Percentiles rank a stretch among this genome's conserved stretches.
Evolutionary conservation across 2,888 invertebrate species (phyloP).

Genomic region (Atrina japonica): DNA sequence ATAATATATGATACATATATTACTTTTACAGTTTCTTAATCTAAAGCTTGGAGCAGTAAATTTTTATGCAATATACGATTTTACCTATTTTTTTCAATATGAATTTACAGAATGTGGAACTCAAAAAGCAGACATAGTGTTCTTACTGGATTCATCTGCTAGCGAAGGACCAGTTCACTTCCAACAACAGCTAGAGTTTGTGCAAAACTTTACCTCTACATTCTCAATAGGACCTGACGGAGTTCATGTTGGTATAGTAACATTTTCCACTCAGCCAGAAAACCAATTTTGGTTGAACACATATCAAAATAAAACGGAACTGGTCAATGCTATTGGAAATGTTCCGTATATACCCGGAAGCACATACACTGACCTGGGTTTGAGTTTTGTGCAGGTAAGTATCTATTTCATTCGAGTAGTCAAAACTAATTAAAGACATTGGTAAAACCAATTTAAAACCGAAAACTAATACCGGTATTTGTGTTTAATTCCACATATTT

Average conservation of each 20-base stretch:
- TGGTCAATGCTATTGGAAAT: constrained; percentile 48
- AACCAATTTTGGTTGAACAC: constrained; percentile 58
- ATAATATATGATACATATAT: no score
- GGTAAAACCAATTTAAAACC: no score
- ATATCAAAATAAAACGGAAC: constrained; percentile 43
- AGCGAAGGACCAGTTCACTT: constrained; percentile 57
- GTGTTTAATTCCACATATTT: no score
- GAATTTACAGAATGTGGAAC: constrained; percentile 48
- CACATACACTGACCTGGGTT: constrained; percentile 52
- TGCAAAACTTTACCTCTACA: constrained; percentile 54
- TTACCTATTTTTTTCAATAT: no score
- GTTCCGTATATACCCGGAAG: constrained; percentile 49
- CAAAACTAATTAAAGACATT: neutral
- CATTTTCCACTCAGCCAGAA: constrained; percentile 47
- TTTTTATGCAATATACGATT: no score
- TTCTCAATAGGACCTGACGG: constrained; percentile 57
- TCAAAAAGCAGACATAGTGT: constrained; percentile 60
- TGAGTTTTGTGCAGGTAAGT: constrained; percentile 44
- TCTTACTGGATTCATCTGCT: constrained; percentile 61
- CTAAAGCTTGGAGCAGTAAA: no score
- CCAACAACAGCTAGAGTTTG: constrained; percentile 59
- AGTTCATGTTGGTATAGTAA: constrained; percentile 58
- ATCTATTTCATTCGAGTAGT: neutral
- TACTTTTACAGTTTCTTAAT: no score
- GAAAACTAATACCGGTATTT: no score